Conservation (phyloP, 2,888 invertebrate species). For the Ctenicera cuprea region DNA sequence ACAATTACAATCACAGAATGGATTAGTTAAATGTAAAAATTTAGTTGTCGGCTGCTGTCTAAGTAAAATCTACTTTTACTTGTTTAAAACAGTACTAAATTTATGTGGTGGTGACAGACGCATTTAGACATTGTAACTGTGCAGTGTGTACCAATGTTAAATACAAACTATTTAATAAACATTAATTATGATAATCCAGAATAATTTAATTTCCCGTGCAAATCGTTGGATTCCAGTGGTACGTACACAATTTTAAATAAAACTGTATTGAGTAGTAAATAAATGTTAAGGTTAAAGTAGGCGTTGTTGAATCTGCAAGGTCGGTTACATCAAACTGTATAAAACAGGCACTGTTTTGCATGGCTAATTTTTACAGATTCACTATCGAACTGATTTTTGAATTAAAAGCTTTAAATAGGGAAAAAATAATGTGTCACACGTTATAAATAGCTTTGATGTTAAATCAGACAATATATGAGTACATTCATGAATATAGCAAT, state of each 20-base stretch:
- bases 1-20: neutral
- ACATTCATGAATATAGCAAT: neutral
- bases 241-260: slow-evolving; percentile 12
- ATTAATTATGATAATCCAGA: neutral
- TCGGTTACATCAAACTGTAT: slow-evolving; percentile 14
- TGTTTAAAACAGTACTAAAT: neutral
- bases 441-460: slow-evolving; percentile 19
- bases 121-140: neutral
- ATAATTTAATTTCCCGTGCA: neutral
- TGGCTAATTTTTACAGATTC: neutral
- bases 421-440: slow-evolving; percentile 6
- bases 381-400: neutral
- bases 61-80: slow-evolving; percentile 1
- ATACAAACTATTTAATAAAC: neutral
- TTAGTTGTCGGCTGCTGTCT: neutral
- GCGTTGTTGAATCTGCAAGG: slow-evolving; percentile 19
- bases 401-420: neutral
- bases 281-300: slow-evolving; percentile 5
- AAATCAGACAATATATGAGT: neutral
- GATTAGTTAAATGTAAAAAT: neutral
- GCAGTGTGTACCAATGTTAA: neutral
- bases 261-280: neutral
- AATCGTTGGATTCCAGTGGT: neutral
- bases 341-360: neutral
- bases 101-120: neutral